These are phyloP conservation scores for Microctenopoma stevenorrisi DNA, from an alignment of 2,797 vertebrate genomes.

Conservation along the genomic window DNA sequence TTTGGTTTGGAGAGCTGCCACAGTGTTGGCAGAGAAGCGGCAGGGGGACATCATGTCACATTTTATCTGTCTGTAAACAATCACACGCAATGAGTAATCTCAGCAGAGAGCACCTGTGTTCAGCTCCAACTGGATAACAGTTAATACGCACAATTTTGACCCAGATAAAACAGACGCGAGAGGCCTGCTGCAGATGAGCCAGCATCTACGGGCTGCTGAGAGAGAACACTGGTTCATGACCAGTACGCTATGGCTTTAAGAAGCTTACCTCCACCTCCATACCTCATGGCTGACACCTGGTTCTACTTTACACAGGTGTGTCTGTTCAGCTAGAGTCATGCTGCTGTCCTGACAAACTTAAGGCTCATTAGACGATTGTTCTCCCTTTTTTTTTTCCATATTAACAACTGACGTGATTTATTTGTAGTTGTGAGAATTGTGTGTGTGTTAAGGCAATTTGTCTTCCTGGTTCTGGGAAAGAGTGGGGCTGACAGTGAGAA, in stretches of 20 bases:
- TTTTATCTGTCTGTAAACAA: conserved; percentile 67
- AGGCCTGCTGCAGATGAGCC: conserved; percentile 9
- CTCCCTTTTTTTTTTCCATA: too few relatives aligned
- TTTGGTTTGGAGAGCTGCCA: conserved; percentile 62
- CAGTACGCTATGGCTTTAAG: background rate
- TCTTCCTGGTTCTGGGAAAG: too few relatives aligned
- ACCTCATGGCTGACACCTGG: background rate
- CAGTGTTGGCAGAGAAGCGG: conserved; percentile 44
- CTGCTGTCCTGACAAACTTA: too few relatives aligned
- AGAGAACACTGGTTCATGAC: too few relatives aligned
- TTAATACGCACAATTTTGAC: background rate
- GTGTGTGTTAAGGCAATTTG: too few relatives aligned
- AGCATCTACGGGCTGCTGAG: conserved; percentile 6
- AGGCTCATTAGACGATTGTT: too few relatives aligned
- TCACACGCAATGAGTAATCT: conserved; percentile 26
- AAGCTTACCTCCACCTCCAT: background rate
- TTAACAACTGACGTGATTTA: too few relatives aligned
- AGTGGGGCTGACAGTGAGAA: too few relatives aligned
- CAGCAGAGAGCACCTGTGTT: conserved; percentile 39
- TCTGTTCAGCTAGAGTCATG: background rate
- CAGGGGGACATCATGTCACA: conserved; percentile 26
- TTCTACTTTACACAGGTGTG: background rate
- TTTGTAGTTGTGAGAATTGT: too few relatives aligned
- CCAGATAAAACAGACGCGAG: conserved; percentile 18
- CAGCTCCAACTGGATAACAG: background rate